Base-by-base conservation (phyloP, 2,797 vertebrate species). In the Selene dorsalis region DNA sequence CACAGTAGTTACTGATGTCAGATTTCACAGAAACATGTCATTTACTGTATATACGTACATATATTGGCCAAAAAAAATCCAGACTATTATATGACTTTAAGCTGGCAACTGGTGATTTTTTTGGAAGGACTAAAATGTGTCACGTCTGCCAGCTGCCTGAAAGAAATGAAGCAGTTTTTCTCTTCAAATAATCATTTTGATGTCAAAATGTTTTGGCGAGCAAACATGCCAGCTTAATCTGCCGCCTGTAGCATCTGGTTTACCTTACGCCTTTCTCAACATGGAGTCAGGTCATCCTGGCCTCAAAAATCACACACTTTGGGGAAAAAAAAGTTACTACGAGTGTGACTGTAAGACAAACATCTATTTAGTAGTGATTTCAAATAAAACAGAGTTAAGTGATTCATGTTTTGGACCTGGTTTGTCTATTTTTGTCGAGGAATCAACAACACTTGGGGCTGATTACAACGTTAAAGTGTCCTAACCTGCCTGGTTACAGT, bases 21-120 rank as follows among this genome's bases (percentile, higher is more conserved):
- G 32, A 78, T 86, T 82, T 84, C 38, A 80, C 61, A 76, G 47
- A 77, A 79, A 73, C 38, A 20, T 86, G 28, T 35, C n/a, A 79
- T 86, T 71, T 65, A 60, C 35, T 66, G 28, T 61, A 47, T 56
- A 70, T 57, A 58, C 28, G 61, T 35, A 64, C 17, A 61, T 70
- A 10, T 20, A 43, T 67, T 16, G 26, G 48, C 62, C 28, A 74
- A 68, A 77, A 57, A 71, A 62, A 64, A 80, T 71, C 24, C 32
- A 61, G 56, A 59, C 69, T 69, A 70, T 62, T 80, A 41, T 45
- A 69, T 66, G 58, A 73, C 71, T 82, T 69, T 55, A 66, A 75
- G 47, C 61, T 83, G 69, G 61, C 62, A 65, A 73, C n/a, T 52
- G n/a, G 24, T 66, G 6, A 50, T 45, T 63, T 47, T 59, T 52